Base-by-base conservation (phyloP, 2,113 vertebrate species). In the Pelvicachromis taeniatus region DNA sequence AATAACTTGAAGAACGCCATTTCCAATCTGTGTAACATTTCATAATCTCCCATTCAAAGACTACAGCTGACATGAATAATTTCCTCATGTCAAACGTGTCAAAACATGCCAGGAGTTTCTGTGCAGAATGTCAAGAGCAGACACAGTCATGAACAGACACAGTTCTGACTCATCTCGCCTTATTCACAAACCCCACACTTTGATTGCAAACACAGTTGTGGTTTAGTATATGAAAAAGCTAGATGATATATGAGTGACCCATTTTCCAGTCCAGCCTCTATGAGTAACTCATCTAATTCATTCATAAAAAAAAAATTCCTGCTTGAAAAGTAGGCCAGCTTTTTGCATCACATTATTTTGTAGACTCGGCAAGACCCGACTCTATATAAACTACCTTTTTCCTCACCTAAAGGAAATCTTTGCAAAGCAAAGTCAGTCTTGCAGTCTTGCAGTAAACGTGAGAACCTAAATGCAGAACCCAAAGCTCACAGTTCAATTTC, bases 211-310 rank as follows among this genome's bases (percentile, higher is more conserved):
- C 50, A 83, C 12, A 56, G 50, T 53, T 61, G 45, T 45, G 54
- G 68, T 63, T 86, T 80, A 79, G 26, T 82, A 11, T 73, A 45
- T 70, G 54, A 88, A 54, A 70, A 81, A 61, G 42, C 83, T 45
- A 4, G 19, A 55, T 56, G 56, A 86, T 59, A 56, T 68, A 87
- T 77, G 61, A 81, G 63, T 89, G 89, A 91, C 87, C 83, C 53
- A 87, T 83, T 92, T 85, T 86, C 56, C 21, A 33, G 55, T 50
- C 17, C 26, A 45, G 54, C 65, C 23, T 53, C 33, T 1, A 26
- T 78, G 29, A 87, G 70, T 56, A 73, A 73, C 42, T 73, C 68
- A 19, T 75, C 70, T 48, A 4, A 31, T 52, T 75, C 70, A 75
- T 52, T 75, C 42, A 75, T 75, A 75, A 52, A 31, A 26, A 26